Base-by-base conservation (phyloP, 2,888 invertebrate species). In the Frankliniella intonsa region DNA sequence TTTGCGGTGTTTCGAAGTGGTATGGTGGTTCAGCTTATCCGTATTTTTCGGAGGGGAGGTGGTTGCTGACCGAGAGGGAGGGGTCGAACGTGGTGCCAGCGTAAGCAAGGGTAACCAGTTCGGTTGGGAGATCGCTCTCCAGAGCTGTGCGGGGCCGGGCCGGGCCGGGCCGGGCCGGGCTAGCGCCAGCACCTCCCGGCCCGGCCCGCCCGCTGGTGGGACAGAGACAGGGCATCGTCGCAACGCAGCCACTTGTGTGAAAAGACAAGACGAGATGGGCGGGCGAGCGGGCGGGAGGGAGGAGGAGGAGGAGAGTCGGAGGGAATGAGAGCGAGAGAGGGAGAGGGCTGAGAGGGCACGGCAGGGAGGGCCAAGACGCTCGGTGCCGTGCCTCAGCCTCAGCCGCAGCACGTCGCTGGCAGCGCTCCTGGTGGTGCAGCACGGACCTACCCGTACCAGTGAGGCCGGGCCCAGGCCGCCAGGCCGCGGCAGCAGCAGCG, bases 21-120 rank as follows among this genome's bases (percentile, higher is more conserved):
- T 2, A 38, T 38, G 38, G 38, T 5, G 38, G 38, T 38, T 38
- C 5, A 5, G 38, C 38, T 38, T 38, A 38, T 38, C 38, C 38
- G 38, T 38, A 38, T 5, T 38, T 38, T 38, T 38, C 38, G 38
- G 38, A 38, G 38, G 5, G 38, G 38, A 38, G 38, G 2, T 38
- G 38, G 38, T 38, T 38, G 38, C 38, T 38, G 38, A 38, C 38
- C 38, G 38, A 38, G 38, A 38, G 2, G 38, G 38, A 38, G 38
- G 38, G 38, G 38, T 38, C 38, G 38, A 38, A 38, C 5, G 5
- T 38, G 38, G 38, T 38, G 55, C 55, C 55, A 55, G 14, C 14
- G 14, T 14, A 62, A 22, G 69, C 69, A 69, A 69, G 69, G 69
- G 69, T 69, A 69, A 69, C 69, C 69, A 69, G 69, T 69, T 22